Conservation (phyloP, 1,140 invertebrate species). For the Rhyacophila brunnea region DNA sequence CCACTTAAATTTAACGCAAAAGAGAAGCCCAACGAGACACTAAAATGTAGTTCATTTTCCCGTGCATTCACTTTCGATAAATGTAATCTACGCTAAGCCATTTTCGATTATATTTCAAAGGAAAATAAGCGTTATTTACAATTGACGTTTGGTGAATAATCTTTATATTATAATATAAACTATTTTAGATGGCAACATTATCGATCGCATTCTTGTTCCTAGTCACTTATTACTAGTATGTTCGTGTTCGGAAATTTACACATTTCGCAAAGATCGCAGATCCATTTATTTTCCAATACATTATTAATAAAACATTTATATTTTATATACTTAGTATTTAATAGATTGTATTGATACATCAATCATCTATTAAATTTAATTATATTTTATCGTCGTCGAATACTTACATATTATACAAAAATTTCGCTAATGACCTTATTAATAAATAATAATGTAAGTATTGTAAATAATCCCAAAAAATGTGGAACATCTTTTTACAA, state of each 20-base stretch:
- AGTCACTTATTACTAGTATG: too few relatives aligned
- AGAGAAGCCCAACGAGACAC: conserved; percentile 9
- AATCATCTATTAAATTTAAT: too few relatives aligned
- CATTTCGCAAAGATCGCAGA: neutral
- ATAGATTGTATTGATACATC: too few relatives aligned
- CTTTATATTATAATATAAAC: conserved; percentile 37
- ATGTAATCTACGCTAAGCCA: conserved; percentile 25
- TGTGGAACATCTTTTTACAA: too few relatives aligned
- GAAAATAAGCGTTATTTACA: conserved; percentile 43
- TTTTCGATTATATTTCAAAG: conserved; percentile 37
- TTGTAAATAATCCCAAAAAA: too few relatives aligned
- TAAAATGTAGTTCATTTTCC: conserved; percentile 20
- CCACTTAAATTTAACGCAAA: conserved; percentile 8
- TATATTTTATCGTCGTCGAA: too few relatives aligned
- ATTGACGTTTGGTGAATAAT: conserved; percentile 38
- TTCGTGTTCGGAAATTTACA: conserved; percentile 22
- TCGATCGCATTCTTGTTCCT: conserved; percentile 38
- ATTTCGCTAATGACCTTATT: too few relatives aligned
- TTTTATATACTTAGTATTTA: too few relatives aligned
- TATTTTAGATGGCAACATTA: conserved; percentile 46
- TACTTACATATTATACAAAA: too few relatives aligned
- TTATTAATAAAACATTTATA: too few relatives aligned
- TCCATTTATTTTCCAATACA: neutral
- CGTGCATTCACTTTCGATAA: neutral
- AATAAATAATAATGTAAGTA: too few relatives aligned